Evolutionary conservation across 2,888 invertebrate genomes (phyloP).

Genomic region (Nipponacmea schrenckii): DNA sequence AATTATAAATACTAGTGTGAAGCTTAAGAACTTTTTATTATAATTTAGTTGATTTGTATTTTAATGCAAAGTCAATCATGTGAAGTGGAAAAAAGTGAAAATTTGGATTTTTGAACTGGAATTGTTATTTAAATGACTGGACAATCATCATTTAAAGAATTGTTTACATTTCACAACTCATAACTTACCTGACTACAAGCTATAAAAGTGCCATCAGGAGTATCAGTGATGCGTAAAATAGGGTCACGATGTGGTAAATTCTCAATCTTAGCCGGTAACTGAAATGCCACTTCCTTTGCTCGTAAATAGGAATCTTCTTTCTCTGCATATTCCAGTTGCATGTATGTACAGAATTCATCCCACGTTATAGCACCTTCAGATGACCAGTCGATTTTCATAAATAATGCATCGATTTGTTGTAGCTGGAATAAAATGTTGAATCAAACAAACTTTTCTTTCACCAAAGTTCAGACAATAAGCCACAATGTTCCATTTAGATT

Average conservation of each 20-base stretch:
- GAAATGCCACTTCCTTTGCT: slow-evolving; percentile 63
- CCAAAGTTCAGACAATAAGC: too few relatives aligned
- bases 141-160: too few relatives aligned
- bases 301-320: slow-evolving; percentile 66
- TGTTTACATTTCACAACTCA: too few relatives aligned
- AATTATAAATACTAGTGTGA: too few relatives aligned
- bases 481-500: too few relatives aligned
- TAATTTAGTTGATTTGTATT: too few relatives aligned
- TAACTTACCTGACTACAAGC: slow-evolving; percentile 61
- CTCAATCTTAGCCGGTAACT: slow-evolving; percentile 64
- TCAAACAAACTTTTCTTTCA: too few relatives aligned
- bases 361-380: slow-evolving; percentile 66
- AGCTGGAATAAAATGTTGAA: slow-evolving; percentile 44
- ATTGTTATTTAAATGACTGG: too few relatives aligned
- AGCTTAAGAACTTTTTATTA: too few relatives aligned
- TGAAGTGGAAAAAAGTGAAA: too few relatives aligned
- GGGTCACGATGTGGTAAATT: slow-evolving; percentile 65
- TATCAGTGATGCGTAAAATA: slow-evolving; percentile 62
- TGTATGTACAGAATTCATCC: slow-evolving; percentile 69
- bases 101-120: too few relatives aligned
- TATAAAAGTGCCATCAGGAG: slow-evolving; percentile 64
- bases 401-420: slow-evolving; percentile 64
- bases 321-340: slow-evolving; percentile 68
- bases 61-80: too few relatives aligned
- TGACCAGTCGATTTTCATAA: slow-evolving; percentile 68